Base-by-base conservation (phyloP, 2,113 vertebrate genomes). In the Sturnus vulgaris region DNA sequence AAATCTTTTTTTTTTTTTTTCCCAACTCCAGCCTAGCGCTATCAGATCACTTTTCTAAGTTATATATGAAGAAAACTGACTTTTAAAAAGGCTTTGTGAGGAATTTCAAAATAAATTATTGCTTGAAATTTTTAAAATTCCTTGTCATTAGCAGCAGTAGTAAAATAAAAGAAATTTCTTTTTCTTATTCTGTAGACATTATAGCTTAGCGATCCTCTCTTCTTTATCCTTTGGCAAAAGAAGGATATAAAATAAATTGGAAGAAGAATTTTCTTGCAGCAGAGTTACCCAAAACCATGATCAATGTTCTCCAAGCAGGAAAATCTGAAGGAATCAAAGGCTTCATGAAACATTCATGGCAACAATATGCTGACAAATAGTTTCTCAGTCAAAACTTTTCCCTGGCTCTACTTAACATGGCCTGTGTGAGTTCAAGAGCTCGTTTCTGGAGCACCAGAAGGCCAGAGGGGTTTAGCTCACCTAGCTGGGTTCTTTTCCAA, bases 261-360 rank as follows among this genome's bases (percentile, higher is more conserved):
- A 89, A 73, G 60, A 37, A 73, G 55, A 71, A 61, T 73, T 70
- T 81, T 75, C 60, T 56, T 64, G 53, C 73, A 47, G 68, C 49
- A 39, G 37, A 72, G 59, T 70, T 73, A 59, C 56, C 42, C 56
- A n/a, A 82, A 95, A 11, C 37, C 35, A 30, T 6, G 42, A 94
- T 46, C 27, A 10, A 73, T 78, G 55, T 49, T 88, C 35, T 78
- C 82, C 50, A 9, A 83, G 72, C 33, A 66, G 64, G 60, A 63
- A 70, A 83, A 86, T 12, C 72, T 50, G 64, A 50, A 78, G 63
- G 87, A 93, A 81, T 65, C 83, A 81, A 96, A 84, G 31, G 27
- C 33, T 86, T 83, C 59, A 66, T 88, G 64, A 95, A 91, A 82
- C 37, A 77, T 79, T 90, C 75, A 96, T 56, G 31, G 86, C 27